A percentile compares a stretch with the other conserved stretches of the same genome.
phyloP scores from a whole-genome alignment of 92 coral and sea anemone species.

The Umimayanthus chanpuru region DNA sequence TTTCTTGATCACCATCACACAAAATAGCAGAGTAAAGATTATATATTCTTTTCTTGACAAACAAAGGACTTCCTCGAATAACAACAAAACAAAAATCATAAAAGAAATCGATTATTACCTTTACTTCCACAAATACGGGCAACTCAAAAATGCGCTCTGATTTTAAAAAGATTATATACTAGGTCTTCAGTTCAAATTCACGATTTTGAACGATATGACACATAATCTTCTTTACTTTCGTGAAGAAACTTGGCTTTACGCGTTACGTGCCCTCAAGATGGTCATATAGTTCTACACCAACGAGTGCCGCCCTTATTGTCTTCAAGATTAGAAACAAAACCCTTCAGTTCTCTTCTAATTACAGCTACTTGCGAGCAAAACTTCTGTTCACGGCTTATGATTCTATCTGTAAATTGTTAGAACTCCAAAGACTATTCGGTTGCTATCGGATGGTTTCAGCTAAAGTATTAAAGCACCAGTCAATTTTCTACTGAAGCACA shows the following conservation, averaged over 20 bases:
- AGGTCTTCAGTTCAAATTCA: background rate
- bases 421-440: background rate
- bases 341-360: constrained; percentile 15
- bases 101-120: constrained; percentile 37
- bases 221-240: background rate
- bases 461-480: background rate
- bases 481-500: background rate
- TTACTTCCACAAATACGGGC: background rate
- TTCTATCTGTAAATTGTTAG: background rate
- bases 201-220: background rate
- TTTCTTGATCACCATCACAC: background rate
- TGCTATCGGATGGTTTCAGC: background rate
- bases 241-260: background rate
- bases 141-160: background rate
- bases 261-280: background rate
- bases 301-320: constrained; percentile 28
- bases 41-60: background rate
- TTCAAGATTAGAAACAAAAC: background rate
- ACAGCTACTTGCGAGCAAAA: background rate
- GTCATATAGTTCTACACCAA: background rate
- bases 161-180: background rate
- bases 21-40: background rate
- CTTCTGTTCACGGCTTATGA: background rate
- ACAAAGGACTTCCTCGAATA: background rate
- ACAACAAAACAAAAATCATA: constrained; percentile 6